Evolutionary conservation across 2,113 vertebrate species (phyloP), one percentile per base, ranked within the genome.

Genomic region (Spheniscus mendiculus): DNA sequence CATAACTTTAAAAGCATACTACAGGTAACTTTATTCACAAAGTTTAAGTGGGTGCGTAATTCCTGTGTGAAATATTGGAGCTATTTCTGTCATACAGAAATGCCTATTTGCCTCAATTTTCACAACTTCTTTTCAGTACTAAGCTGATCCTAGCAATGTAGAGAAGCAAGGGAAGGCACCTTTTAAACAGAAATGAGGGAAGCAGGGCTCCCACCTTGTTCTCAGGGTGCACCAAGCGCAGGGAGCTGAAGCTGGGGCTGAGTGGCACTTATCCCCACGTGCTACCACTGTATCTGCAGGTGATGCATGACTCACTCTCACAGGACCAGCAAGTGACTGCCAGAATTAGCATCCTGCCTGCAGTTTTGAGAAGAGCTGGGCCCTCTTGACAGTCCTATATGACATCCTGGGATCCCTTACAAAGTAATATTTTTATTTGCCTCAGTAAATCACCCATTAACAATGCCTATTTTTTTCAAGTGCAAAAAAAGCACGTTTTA

Each of bases 221-320:
- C n/a, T 32, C 1, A n/a, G n/a, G 15, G 25, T 30, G 42, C 50
- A 17, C 20, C 2, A 23, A 15, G 36, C 2, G 1, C 55, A n/a
- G 50, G 62, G 58, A 59, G 32, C 30, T 55, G 72, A 22, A 53
- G 67, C 2, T 27, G 76, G 30, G 38, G 44, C 27, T 6, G 32
- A 40, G 88, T 52, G 52, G 71, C 36, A 26, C 67, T 47, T 4
- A 66, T 59, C 22, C 25, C n/a, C 77, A 71, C 6, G 7, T 80
- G 79, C 53, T 86, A 1, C 49, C 19, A 9, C 88, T 40, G 42
- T 12, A 47, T 74, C 69, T 62, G 89, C 89, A 63, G 83, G 72
- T 66, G 4, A 40, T 11, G 69, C 26, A 0, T 95, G 96, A 96
- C 50, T 95, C 96, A 96, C 52, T 30, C 83, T 82, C 94, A 94